Evolutionary conservation across 2,888 invertebrate species (phyloP), one percentile per base, ranked within the genome.

Genomic region (Drosophila anomalata): DNA sequence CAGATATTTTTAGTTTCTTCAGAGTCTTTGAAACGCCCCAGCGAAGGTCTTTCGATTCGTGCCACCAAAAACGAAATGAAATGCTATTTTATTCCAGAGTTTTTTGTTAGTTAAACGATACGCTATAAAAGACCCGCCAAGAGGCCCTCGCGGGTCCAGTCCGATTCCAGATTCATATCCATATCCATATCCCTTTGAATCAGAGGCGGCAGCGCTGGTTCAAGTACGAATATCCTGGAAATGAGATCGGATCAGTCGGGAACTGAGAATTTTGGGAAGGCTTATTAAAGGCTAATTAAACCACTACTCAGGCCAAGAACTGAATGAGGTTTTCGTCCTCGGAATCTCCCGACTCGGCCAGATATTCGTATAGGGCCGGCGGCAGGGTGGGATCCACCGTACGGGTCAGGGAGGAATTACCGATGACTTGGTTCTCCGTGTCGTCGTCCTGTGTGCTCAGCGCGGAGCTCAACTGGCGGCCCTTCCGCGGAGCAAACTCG

Each of bases 31-130:
- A 33, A 17, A 17, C 41, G 29, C 36, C 17, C 29, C 31, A 8
- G 20, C 42, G 66, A 57, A 69, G 69, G 51, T 44, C 57, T 50
- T 11, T 12, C 36, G 46, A 46, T 42, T 42, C 17, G 26, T 22
- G 50, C 47, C 24, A 54, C 53, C 33, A n/a, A 63, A 75, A 60
- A 67, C 51, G 52, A 66, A 59, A 78, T 79, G 76, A 80, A 78
- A 70, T 67, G 77, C 79, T 76, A 79, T 81, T 76, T 79, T 54
- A 81, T 76, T 78, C 51, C 31, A 56, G 14, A 17, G 11, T 46
- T 29, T 41, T 53, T 53, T 29, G 29, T 29, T 7, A 22, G n/a
- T 39, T 20, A 48, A 44, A 20, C 5, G 17, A 47, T n/a, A 11
- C 11, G 31, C 20, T 46, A 56, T 54, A 47, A 44, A 42, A 51